A percentile compares a stretch with the other conserved stretches of the same genome.
phyloP scores from a whole-genome alignment of 2,888 invertebrate species.

The Ormyrus nitidulus region DNA sequence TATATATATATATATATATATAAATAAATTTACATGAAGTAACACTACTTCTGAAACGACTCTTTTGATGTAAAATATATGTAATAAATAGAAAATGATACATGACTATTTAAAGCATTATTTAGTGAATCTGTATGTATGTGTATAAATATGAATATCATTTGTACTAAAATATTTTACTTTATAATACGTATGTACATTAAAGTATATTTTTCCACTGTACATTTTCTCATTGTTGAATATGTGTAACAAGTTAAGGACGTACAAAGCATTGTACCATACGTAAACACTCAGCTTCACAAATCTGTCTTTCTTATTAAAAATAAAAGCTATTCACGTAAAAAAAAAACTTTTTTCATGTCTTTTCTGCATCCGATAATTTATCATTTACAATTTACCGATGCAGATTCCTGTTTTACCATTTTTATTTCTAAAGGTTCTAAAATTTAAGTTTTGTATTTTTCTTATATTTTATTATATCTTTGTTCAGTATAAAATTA shows the following conservation, averaged over 20 bases:
- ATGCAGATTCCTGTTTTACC: no score
- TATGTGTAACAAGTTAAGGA: constrained; percentile 40
- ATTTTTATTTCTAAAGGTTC: no score
- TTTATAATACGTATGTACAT: constrained; percentile 59
- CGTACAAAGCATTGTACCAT: constrained; percentile 42
- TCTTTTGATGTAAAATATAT: constrained; percentile 45
- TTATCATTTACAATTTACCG: no score
- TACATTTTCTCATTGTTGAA: constrained; percentile 63
- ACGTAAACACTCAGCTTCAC: constrained; percentile 22
- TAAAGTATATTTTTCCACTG: constrained; percentile 66
- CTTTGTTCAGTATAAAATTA: not conserved
- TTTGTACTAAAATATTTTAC: constrained; percentile 41
- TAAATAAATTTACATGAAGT: constrained; percentile 39
- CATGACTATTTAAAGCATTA: constrained; percentile 42
- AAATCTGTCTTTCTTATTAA: constrained; percentile 33
- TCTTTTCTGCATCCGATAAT: no score
- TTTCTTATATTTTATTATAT: not conserved
- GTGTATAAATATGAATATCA: constrained; percentile 51
- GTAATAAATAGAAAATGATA: constrained; percentile 28
- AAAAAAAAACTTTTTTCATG: not conserved
- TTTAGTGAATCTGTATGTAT: constrained; percentile 48
- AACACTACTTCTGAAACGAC: constrained; percentile 25
- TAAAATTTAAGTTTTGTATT: not conserved
- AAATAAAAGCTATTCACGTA: constrained; percentile 39
- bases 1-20: constrained; percentile 3